Base-by-base conservation (phyloP, 1,140 invertebrate genomes). In the Nasonia giraulti region DNA sequence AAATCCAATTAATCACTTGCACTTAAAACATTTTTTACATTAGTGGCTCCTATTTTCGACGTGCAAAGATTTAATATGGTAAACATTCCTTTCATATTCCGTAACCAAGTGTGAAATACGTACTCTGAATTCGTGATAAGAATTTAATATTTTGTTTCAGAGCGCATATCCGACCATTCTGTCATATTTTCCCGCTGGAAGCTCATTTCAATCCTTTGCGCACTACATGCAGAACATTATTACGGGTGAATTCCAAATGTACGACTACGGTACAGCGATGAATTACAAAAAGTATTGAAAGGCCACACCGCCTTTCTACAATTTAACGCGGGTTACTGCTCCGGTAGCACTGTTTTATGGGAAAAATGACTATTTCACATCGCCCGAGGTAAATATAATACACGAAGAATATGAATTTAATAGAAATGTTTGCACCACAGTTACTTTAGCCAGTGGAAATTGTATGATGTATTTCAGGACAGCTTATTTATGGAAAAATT, bases 261-360 rank as follows among this genome's bases (percentile, higher is more conserved):
- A 66, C 31, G 55, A 79, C 11, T 66, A 66, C 17, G 77, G 55
- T 5, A 23, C 27, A 31, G 10, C 12, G 20, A 31, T 20, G 14
- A 79, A 79, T 66, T 66, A 33, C 17, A 37, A 8, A 37, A 79
- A 79, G 31, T 79, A 79, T 37, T 14, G 0, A 11, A 37, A 12
- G 11, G 37, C 0, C 20, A 79, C 5, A 37, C 12, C 77, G 8
- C 77, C 77, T 0, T 5, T 3, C 3, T 79, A 79, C 20, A 40
- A 79, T 79, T 79, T 66, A 14, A 79, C 62, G 14, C 50, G 31
- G 8, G 31, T 66, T 20, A 66, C 27, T 33, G 77, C 31, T 33
- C 79, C 66, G 11, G n/a, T 47, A 12, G 68, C 37, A n/a, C 40
- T 80, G 23, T 71, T 23, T 44, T 80, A 44, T 47, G 79, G 79